Base-by-base conservation (phyloP, 2,113 vertebrate species). In the Raphicerus campestris region DNA sequence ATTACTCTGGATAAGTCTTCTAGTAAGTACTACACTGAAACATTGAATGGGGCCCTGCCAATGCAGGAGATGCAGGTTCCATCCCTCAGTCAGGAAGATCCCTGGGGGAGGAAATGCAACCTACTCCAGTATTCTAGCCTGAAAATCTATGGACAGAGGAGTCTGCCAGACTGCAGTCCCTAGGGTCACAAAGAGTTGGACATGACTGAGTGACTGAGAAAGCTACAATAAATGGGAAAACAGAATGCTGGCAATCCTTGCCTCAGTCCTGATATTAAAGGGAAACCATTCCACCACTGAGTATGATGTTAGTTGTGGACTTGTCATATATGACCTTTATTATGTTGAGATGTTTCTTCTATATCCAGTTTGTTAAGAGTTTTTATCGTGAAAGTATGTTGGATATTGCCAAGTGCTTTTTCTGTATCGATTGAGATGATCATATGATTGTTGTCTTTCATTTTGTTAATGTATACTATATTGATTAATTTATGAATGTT, bases 151-250 rank as follows among this genome's bases (percentile, higher is more conserved):
- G n/a, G 19, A 70, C 19, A 70, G 66, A 70, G n/a, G 66, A 70
- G 19, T 70, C n/a, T 39, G 20, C n/a, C 66, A 70, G 66, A 70
- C 19, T 22, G 2, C 10, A 39, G 66, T 70, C n/a, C n/a, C 22
- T 20, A 39, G 20, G 19, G 35, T 39, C 66, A 70, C 19, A 39
- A 22, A 70, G n/a, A 70, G n/a, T 11, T 22, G n/a, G 32, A 11
- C 1, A 0, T 70, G n/a, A 70, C 66, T 1, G 0, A 70, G 66
- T 39, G 19, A 11, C n/a, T 70, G 10, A 70, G 66, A 1, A 39
- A 22, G 19, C n/a, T 22, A 22, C 10, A 11, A 39, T 22, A 70
- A 39, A 22, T 30, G 66, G n/a, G 47, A 70, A 39, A 70, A 49
- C 1, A 28, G 47, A 39, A 2, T 28, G 47, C 35, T 53, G 63